A percentile compares a stretch with the other conserved stretches of the same genome.
Conservation (phyloP, 2,888 invertebrate genomes). For the Archips xylosteana region DNA sequence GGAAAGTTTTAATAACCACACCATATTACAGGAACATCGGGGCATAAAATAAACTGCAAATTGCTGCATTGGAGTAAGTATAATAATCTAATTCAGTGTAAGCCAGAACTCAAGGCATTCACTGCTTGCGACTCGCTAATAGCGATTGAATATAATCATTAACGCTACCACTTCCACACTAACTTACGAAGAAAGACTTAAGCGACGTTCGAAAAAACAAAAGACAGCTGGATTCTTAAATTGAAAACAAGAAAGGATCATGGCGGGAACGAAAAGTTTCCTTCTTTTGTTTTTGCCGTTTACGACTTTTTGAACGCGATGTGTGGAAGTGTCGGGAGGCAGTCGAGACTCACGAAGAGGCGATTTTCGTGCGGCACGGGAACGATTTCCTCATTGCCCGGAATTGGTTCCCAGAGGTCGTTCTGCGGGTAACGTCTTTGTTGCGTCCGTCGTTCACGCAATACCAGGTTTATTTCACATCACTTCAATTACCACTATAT, state of each 20-base stretch:
- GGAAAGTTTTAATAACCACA: background rate
- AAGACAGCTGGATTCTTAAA: background rate
- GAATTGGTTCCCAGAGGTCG: slow-evolving; percentile 74
- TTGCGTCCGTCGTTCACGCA: slow-evolving; percentile 72
- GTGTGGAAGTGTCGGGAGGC: slow-evolving; percentile 44
- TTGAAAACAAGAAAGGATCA: background rate
- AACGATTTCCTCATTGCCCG: slow-evolving; percentile 79
- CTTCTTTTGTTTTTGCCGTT: slow-evolving; percentile 21
- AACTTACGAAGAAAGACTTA: slow-evolving; percentile 44
- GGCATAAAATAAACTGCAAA: slow-evolving; percentile 34
- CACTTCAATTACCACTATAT: background rate
- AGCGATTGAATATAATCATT: slow-evolving; percentile 66
- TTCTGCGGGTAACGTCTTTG: slow-evolving; percentile 59
- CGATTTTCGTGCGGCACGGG: slow-evolving; percentile 74
- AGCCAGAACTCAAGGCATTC: slow-evolving; percentile 15
- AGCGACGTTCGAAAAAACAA: slow-evolving; percentile 8
- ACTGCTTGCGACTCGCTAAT: slow-evolving; percentile 52
- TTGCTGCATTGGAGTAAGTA: slow-evolving; percentile 23
- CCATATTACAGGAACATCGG: slow-evolving; percentile 9
- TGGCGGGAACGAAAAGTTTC: background rate
- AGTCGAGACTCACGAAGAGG: slow-evolving; percentile 65
- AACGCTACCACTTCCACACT: slow-evolving; percentile 54
- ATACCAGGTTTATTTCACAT: slow-evolving; percentile 17
- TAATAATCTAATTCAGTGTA: slow-evolving; percentile 40
- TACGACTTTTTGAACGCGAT: slow-evolving; percentile 29